Base-by-base conservation (phyloP, 1,140 invertebrate species). In the Drosophila bipectinata region DNA sequence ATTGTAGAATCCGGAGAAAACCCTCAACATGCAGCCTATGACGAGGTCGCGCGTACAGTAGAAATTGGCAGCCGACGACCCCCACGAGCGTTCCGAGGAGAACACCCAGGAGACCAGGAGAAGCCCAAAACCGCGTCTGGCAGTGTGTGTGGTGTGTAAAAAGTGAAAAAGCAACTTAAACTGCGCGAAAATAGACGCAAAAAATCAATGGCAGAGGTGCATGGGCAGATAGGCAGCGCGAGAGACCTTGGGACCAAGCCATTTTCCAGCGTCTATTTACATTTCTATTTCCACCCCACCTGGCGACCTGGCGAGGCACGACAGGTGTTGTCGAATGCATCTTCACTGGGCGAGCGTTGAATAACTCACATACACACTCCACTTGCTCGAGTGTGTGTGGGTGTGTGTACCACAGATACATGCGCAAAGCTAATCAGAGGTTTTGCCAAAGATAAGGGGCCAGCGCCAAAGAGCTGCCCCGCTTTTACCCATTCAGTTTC, bases 351-450 rank as follows among this genome's bases (percentile, higher is more conserved):
- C 37, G 54, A 66, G 30, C 51, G 59, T 62, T 57, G 56, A 56
- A 14, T 69, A 69, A 47, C 39, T 34, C 28, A 34, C 28, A 32
- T 12, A 34, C 34, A 37, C n/a, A 45, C 30, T 7, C 44, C 18
- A 3, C 44, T 47, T n/a, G 5, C 4, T 12, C 14, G 15, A 30
- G 56, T 34, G 63, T 37, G 26, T 73, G 48, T 41, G 32, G 24
- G 30, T 59, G 56, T 56, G 49, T 56, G 41, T 55, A 34, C 37
- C 51, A 49, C 48, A 44, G 54, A 82, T 68, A 84, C 82, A 74
- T 81, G 73, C 77, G 78, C 83, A 85, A 32, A 53, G 18, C 83
- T 87, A 85, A 85, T 85, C 82, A 85, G 69, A 64, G 58, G 61
- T 74, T 71, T 81, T 71, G 61, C 54, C 68, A 81, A 85, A 85